A percentile compares a stretch with the other conserved stretches of the same genome.
phyloP scores from a whole-genome alignment of 2,888 invertebrate species.

The Serrognathus titanus region DNA sequence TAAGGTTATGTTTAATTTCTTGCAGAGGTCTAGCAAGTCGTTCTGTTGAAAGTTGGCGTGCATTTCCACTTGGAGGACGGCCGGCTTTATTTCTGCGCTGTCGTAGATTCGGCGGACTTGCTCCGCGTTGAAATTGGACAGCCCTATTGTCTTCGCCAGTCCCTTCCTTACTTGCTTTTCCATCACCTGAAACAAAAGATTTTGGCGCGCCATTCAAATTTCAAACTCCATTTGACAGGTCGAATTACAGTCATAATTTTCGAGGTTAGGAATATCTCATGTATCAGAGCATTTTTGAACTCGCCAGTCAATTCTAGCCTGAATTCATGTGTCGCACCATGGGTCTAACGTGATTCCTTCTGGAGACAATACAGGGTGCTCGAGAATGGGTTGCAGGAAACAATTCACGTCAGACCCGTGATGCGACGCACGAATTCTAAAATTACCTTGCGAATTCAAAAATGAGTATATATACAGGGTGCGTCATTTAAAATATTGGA shows the following conservation, averaged over 20 bases:
- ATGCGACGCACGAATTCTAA: too few relatives aligned
- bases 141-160: constrained; percentile 65
- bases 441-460: too few relatives aligned
- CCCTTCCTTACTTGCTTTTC: constrained; percentile 64
- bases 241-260: too few relatives aligned
- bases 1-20: constrained; percentile 58
- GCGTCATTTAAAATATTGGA: too few relatives aligned
- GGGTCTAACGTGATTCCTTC: too few relatives aligned
- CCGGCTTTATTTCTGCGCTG: constrained; percentile 62
- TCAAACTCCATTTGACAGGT: background rate
- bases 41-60: constrained; percentile 75
- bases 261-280: background rate
- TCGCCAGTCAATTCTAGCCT: too few relatives aligned
- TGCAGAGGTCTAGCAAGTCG: constrained; percentile 60
- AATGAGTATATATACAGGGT: too few relatives aligned
- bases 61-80: constrained; percentile 71
- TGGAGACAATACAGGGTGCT: too few relatives aligned
- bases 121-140: constrained; percentile 73
- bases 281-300: background rate
- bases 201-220: background rate
- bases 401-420: too few relatives aligned
- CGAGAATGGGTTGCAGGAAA: too few relatives aligned
- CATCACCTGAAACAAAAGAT: constrained; percentile 56
- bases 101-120: constrained; percentile 65
- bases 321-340: too few relatives aligned